These are phyloP conservation scores for Platanista minor DNA, from an alignment of 2,113 vertebrate genomes.

Conservation along the genomic window DNA sequence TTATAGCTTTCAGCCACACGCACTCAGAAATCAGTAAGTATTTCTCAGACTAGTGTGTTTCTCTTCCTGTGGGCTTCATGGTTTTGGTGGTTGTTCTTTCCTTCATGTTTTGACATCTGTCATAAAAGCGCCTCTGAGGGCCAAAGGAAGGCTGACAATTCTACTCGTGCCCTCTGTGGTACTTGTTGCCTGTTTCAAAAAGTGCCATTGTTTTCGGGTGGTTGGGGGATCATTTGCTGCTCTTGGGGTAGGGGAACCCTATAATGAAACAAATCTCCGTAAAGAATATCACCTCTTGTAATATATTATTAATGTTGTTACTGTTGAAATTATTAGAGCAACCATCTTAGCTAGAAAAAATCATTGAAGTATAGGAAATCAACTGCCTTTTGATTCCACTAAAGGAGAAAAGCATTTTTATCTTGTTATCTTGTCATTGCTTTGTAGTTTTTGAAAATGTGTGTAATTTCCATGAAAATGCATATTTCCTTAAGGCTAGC, in stretches of 20 bases:
- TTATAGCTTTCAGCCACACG: neutral
- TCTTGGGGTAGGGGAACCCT: neutral
- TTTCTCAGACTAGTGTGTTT: neutral
- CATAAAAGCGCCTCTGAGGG: neutral
- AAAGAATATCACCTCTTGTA: neutral
- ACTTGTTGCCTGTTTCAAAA: neutral
- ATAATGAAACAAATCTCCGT: neutral
- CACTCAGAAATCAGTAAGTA: slow-evolving; percentile 41
- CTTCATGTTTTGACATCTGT: neutral
- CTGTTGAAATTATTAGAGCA: neutral
- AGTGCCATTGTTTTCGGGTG: neutral
- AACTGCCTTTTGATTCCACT: neutral
- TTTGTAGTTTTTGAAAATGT: slow-evolving; percentile 37
- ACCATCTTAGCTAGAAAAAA: neutral
- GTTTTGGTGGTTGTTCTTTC: neutral
- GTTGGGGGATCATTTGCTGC: neutral
- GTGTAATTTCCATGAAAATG: neutral
- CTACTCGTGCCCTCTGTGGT: neutral
- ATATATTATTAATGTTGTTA: neutral
- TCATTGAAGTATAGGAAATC: neutral
- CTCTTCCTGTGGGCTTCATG: neutral
- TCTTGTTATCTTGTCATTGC: slow-evolving; percentile 9
- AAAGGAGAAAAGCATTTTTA: neutral
- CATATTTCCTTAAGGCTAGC: neutral
- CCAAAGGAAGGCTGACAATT: neutral